Percentiles rank a stretch among this genome's conserved stretches.
Evolutionary conservation across 2,113 vertebrate species (phyloP).

Genomic region (Mustela nigripes): DNA sequence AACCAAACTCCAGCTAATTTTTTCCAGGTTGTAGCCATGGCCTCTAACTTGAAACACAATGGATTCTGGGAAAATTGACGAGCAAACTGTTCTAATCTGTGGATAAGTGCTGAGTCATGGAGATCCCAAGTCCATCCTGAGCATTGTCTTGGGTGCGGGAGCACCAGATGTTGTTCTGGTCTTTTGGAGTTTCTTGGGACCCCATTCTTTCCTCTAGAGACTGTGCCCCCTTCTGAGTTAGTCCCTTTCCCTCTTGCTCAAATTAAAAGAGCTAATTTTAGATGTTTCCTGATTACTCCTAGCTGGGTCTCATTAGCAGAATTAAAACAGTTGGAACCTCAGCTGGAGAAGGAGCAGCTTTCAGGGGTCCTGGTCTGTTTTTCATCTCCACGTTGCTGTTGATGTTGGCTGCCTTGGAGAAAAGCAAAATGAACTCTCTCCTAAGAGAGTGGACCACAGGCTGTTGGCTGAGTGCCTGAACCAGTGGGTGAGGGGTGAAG

Average conservation of each 20-base stretch:
- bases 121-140: background rate
- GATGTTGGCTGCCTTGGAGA: constrained; percentile 63
- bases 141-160: background rate
- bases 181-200: constrained; percentile 16
- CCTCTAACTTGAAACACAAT: constrained; percentile 31
- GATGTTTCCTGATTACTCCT: constrained; percentile 75
- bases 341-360: constrained; percentile 72
- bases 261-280: constrained; percentile 83
- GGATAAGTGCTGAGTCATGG: background rate
- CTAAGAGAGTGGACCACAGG: constrained; percentile 44
- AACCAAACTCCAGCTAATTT: background rate
- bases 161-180: background rate
- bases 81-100: constrained; percentile 14
- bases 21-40: background rate
- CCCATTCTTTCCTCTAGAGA: constrained; percentile 1
- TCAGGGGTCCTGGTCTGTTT: constrained; percentile 78
- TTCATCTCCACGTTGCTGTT: constrained; percentile 73
- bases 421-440: constrained; percentile 70
- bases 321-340: constrained; percentile 75
- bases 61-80: background rate
- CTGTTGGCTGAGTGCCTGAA: constrained; percentile 49
- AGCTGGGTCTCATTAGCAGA: constrained; percentile 80
- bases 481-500: constrained; percentile 35
- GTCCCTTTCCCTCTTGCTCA: constrained; percentile 34
- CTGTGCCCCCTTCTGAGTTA: background rate